These are phyloP conservation scores for Phainopepla nitens DNA, from an alignment of 2,113 vertebrate genomes.

Conservation along the genomic window DNA sequence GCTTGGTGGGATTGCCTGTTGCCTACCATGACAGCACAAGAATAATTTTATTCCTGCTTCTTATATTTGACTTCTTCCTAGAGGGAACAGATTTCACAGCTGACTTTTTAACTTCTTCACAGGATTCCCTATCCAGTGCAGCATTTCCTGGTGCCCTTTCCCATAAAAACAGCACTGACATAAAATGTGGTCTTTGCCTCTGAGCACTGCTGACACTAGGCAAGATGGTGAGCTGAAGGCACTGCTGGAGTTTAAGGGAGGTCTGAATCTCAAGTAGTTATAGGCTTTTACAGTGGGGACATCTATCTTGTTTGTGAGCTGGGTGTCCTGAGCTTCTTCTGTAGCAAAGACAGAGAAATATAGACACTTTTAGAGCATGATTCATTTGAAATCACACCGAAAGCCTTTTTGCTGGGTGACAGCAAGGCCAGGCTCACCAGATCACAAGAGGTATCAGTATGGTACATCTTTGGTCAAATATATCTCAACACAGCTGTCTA, in stretches of 20 bases:
- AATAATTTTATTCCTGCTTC: neutral
- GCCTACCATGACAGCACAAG: neutral
- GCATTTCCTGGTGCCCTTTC: neutral
- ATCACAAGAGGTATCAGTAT: neutral
- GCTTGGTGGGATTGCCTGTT: neutral
- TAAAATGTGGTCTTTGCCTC: neutral
- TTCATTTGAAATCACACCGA: neutral
- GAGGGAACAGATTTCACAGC: neutral
- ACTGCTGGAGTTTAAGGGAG: neutral
- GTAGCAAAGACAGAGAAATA: neutral
- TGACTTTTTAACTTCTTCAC: neutral
- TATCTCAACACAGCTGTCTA: neutral
- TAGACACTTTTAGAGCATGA: neutral
- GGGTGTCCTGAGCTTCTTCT: neutral
- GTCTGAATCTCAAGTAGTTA: neutral
- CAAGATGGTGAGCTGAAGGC: neutral
- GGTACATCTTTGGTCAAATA: neutral
- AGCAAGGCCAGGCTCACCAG: neutral
- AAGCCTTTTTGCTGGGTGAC: neutral
- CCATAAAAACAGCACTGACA: accelerated
- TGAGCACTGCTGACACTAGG: neutral
- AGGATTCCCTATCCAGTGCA: neutral
- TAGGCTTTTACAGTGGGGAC: neutral
- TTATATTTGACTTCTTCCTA: neutral
- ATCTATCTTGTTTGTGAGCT: neutral